phyloP scores from a whole-genome alignment of 2,113 vertebrate species.

The Myocastor coypus region DNA sequence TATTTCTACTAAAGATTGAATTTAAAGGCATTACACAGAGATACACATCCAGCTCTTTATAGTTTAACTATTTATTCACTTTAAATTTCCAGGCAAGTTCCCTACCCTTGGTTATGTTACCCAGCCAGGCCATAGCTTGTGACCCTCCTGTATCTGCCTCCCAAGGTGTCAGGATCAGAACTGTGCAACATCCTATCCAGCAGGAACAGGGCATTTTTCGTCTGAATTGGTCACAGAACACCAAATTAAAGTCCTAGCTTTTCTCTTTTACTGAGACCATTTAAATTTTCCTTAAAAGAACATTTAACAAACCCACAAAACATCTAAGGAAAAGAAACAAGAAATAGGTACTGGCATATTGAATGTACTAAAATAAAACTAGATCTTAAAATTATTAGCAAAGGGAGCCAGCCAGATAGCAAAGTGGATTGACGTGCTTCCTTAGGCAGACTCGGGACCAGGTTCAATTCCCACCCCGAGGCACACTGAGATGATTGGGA shows the following conservation, averaged over 20 bases:
- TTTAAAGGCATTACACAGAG: background rate
- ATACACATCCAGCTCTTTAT: background rate
- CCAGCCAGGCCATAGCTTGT: background rate
- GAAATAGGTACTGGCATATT: background rate
- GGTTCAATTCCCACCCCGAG: too few species aligned
- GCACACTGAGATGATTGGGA: too few species aligned
- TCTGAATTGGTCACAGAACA: background rate
- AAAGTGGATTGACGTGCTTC: too few species aligned
- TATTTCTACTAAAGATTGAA: background rate
- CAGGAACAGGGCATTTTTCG: background rate
- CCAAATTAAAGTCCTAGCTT: background rate
- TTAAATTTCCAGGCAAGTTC: background rate
- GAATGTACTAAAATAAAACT: background rate
- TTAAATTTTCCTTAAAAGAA: background rate
- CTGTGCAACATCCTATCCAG: background rate
- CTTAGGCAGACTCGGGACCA: too few species aligned
- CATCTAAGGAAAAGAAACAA: background rate
- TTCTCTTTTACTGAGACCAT: background rate
- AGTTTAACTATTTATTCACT: background rate
- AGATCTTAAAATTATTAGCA: background rate
- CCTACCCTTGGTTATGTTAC: background rate
- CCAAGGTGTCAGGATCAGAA: background rate
- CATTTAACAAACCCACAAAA: background rate
- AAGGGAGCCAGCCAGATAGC: background rate
- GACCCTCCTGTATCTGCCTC: background rate